Evolutionary conservation across 2,113 vertebrate species (phyloP).

Genomic region (Takifugu bimaculatus): DNA sequence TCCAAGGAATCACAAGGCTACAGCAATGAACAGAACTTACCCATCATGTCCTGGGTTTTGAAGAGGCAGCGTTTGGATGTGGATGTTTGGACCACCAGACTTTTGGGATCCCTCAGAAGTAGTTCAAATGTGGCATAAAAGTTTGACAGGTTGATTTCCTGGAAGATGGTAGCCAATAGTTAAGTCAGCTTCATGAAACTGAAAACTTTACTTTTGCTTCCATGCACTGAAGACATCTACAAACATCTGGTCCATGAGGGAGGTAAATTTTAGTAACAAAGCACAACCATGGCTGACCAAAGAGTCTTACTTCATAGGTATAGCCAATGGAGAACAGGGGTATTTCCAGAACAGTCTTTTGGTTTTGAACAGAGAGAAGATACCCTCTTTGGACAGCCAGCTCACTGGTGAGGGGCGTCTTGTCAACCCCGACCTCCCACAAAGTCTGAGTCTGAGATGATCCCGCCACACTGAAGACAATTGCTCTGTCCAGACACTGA

Average conservation of each 20-base stretch:
- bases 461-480: conserved; percentile 40
- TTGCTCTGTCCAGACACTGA: conserved; percentile 43
- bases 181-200: no score
- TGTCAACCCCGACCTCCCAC: conserved; percentile 52
- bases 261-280: no score
- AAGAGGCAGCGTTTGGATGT: conserved; percentile 58
- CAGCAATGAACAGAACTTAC: conserved; percentile 19
- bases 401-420: conserved; percentile 46
- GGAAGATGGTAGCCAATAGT: background rate
- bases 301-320: conserved; percentile 47
- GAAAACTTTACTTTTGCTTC: no score
- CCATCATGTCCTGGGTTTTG: conserved; percentile 53
- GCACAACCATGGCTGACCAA: no score
- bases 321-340: conserved; percentile 52
- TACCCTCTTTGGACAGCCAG: conserved; percentile 51
- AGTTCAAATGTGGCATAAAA: conserved; percentile 56
- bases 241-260: no score
- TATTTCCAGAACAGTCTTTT: conserved; percentile 40
- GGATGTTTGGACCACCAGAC: conserved; percentile 44
- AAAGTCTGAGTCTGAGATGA: conserved; percentile 1
- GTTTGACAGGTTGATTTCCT: conserved; percentile 55
- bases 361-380: conserved; percentile 21
- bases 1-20: background rate
- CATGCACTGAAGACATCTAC: no score
- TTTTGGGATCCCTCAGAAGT: conserved; percentile 50